These are phyloP conservation scores for Pithys albifrons DNA, from an alignment of 2,113 vertebrate genomes.

Conservation along the genomic window DNA sequence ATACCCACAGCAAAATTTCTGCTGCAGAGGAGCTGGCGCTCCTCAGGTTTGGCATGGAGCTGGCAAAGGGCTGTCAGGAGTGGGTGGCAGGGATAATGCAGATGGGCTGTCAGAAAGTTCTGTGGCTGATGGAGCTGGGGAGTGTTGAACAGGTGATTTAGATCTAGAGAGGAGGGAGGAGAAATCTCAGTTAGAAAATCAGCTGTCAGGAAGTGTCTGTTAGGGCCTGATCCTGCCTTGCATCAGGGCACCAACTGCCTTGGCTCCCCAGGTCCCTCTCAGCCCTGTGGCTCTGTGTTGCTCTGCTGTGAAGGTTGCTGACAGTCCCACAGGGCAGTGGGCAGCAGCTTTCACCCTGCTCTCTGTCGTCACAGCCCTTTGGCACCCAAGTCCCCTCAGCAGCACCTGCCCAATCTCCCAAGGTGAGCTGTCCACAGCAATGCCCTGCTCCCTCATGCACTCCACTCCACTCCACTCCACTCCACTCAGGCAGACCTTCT, in stretches of 20 bases:
- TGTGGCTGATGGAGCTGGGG: background rate
- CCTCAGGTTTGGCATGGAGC: background rate
- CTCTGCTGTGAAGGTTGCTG: background rate
- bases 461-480: accelerated
- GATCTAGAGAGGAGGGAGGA: background rate
- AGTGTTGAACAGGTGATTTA: background rate
- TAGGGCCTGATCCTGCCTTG: background rate
- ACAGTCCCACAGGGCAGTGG: background rate
- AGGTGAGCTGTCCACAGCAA: accelerated
- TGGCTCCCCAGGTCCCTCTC: background rate
- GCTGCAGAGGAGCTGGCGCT: background rate
- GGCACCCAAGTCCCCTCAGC: background rate
- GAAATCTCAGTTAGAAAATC: background rate
- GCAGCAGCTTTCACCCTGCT: background rate
- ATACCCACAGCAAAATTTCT: background rate
- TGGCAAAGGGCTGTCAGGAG: background rate
- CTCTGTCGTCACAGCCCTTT: background rate
- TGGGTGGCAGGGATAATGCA: accelerated
- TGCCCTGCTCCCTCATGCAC: accelerated
- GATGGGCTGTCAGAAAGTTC: background rate
- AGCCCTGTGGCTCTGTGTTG: background rate
- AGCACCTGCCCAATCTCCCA: background rate
- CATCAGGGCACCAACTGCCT: background rate
- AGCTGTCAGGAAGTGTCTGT: background rate
- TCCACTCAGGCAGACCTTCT: background rate